phyloP scores from a whole-genome alignment of 2,888 invertebrate genomes.

The Dryomyza anilis region DNA sequence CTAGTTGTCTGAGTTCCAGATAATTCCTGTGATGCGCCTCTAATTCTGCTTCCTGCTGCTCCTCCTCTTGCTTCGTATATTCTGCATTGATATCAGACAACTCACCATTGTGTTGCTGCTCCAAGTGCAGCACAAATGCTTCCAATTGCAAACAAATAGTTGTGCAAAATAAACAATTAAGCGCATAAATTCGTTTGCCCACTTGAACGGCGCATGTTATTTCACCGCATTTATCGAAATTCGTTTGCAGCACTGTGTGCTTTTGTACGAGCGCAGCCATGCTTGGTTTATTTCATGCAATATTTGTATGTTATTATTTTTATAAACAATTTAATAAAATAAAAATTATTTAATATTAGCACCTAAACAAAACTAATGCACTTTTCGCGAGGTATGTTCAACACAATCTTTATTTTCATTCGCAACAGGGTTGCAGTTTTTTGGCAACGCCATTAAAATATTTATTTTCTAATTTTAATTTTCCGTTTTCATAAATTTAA shows the following conservation, averaged over 20 bases:
- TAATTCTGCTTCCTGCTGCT: neutral
- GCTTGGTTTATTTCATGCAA: neutral
- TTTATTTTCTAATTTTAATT: no score
- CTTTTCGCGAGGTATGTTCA: neutral
- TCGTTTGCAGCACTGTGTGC: neutral
- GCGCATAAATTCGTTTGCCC: slow-evolving; percentile 31
- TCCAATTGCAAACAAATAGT: slow-evolving; percentile 35
- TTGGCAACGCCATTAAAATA: no score
- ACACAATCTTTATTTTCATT: neutral
- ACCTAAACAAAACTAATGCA: neutral
- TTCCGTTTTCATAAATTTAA: no score
- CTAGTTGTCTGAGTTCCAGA: no score
- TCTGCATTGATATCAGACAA: slow-evolving; percentile 11
- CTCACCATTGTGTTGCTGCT: slow-evolving; percentile 33
- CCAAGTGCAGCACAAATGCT: slow-evolving; percentile 35
- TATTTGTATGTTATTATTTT: neutral
- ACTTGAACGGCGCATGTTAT: slow-evolving; percentile 30
- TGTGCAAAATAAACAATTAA: slow-evolving; percentile 36
- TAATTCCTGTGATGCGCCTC: no score
- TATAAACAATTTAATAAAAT: neutral
- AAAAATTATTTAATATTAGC: neutral
- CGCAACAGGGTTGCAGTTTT: no score
- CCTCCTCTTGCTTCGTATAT: neutral
- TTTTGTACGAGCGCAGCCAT: neutral
- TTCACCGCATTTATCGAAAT: slow-evolving; percentile 32